Base-by-base conservation (phyloP, 2,888 invertebrate genomes). In the Agapetus fuscipes region DNA sequence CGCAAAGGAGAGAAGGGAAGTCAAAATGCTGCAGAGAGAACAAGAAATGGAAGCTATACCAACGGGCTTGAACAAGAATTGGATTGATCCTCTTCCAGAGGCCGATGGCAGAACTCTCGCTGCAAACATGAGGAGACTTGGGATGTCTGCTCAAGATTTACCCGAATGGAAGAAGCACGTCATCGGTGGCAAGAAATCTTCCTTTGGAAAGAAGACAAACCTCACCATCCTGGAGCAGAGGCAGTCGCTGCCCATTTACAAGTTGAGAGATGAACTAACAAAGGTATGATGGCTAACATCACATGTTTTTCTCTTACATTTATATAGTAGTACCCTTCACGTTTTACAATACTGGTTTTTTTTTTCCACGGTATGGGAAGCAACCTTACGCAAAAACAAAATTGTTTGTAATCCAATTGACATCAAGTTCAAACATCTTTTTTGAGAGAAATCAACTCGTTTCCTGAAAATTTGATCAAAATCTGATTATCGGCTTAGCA, bases 131-230 rank as follows among this genome's bases (percentile, higher is more conserved):
- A 71, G 91, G 32, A 93, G 91, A 0, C 79, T 90, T 15, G 93
- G 88, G 0, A 65, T 85, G 13, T 79, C 84, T 34, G 79, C 82
- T 0, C 87, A 87, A 57, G 97, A 98, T 55, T 70, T 98, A 46
- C 98, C 98, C 0, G 98, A 99, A 60, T 99, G 98, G 98, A 96
- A 98, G 62, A 95, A 94, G 54, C 94, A 96, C 56, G 91, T 98
- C 1, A 94, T 94, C 41, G 96, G 95, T 2, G 96, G 95, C 0
- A 91, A 95, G 58, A 96, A 96, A 58, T 94, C 94, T 0, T 95
- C 96, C 0, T 97, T 95, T 56, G 98, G 98, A 27, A 95, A 89
- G 62, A 95, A 96, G 60, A 97, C 97, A 0, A 94, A 91, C 53
- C 68, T 97, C 56, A 85, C 88, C 1, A 76, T 98, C 16, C 62